Conservation (phyloP, 2,113 vertebrate species). For the Misgurnus anguillicaudatus region DNA sequence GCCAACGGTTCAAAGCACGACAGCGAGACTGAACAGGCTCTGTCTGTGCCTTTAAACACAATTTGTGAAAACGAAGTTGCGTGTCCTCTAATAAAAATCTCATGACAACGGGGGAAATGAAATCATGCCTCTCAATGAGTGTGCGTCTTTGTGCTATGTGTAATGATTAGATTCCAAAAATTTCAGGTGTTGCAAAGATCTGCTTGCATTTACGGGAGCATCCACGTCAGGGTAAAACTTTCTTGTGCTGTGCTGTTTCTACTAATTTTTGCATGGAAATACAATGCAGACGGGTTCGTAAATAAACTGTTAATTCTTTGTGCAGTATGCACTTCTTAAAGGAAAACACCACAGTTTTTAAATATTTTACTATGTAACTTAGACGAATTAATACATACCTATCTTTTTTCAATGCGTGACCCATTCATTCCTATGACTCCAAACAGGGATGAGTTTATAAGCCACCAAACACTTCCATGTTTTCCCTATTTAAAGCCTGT, state of each 20-base stretch:
- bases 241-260: background rate
- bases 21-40: slow-evolving; percentile 38
- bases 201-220: slow-evolving; percentile 4
- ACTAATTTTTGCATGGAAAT: background rate
- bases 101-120: slow-evolving; percentile 46
- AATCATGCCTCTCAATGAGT: slow-evolving; percentile 39
- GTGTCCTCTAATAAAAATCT: slow-evolving; percentile 51
- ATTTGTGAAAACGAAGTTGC: slow-evolving; percentile 46
- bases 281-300: background rate
- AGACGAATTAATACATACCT: too few species aligned
- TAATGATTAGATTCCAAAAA: slow-evolving; percentile 31
- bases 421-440: too few species aligned
- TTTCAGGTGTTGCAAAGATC: slow-evolving; percentile 11
- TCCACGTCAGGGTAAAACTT: background rate
- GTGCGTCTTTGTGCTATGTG: slow-evolving; percentile 29
- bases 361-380: too few species aligned
- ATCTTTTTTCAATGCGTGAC: too few species aligned
- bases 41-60: slow-evolving; percentile 49
- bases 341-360: too few species aligned
- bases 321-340: too few species aligned
- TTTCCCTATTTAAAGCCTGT: too few species aligned
- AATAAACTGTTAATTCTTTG: background rate
- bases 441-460: too few species aligned
- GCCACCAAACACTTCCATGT: too few species aligned
- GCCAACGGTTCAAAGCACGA: slow-evolving; percentile 19